Evolutionary conservation across 2,888 invertebrate genomes (phyloP).

Genomic region (Tetanocera ferruginea): DNA sequence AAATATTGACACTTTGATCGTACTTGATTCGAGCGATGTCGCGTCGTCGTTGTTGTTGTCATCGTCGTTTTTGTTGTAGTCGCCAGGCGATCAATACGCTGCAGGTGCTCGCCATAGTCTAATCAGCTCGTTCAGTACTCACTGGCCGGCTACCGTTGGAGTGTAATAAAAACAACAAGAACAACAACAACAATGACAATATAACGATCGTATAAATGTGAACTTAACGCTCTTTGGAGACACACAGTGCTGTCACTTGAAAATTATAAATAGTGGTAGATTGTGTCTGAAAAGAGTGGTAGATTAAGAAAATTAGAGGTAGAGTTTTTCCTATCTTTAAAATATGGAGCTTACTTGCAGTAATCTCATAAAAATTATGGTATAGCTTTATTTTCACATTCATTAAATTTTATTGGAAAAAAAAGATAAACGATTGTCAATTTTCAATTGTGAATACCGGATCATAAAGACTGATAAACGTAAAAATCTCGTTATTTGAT

Average conservation of each 20-base stretch:
- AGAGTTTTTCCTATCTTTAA: background rate
- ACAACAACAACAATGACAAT: slow-evolving; percentile 12
- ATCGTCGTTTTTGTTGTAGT: background rate
- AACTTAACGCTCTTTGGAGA: slow-evolving; percentile 10
- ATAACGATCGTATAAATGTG: background rate
- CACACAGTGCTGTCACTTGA: no score
- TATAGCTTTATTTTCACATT: no score
- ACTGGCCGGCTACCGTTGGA: slow-evolving; percentile 41
- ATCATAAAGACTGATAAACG: no score
- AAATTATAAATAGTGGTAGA: no score
- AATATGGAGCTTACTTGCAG: no score
- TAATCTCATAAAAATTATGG: no score
- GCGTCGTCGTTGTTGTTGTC: slow-evolving; percentile 5
- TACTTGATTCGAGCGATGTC: slow-evolving; percentile 20
- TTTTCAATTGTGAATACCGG: no score
- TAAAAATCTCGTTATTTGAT: no score
- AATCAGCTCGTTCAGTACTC: slow-evolving; percentile 27
- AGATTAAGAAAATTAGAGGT: background rate
- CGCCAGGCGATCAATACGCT: background rate
- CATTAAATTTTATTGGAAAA: no score
- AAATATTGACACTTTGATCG: slow-evolving; percentile 63
- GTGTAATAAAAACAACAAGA: slow-evolving; percentile 32
- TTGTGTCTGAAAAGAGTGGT: no score
- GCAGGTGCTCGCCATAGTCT: slow-evolving; percentile 34
- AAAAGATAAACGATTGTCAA: no score